A percentile compares a stretch with the other conserved stretches of the same genome.
Conservation (phyloP, 2,888 invertebrate genomes). For the Melolontha melolontha region DNA sequence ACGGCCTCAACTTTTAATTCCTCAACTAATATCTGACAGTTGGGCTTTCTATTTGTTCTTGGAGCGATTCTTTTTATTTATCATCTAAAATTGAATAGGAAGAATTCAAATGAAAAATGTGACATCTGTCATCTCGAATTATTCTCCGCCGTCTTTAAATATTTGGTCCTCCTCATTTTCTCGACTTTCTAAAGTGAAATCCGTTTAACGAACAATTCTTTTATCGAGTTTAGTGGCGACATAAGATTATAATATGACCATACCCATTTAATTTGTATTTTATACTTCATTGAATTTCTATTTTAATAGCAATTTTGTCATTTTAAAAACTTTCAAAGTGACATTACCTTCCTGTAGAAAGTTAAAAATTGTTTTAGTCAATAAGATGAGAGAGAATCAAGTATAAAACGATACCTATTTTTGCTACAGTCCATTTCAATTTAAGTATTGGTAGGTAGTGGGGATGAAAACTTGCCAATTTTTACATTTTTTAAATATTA, state of each 20-base stretch:
- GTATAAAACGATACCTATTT: no score
- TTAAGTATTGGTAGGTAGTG: no score
- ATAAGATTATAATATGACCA: conserved; percentile 11
- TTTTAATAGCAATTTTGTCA: background rate
- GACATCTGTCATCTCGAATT: conserved; percentile 51
- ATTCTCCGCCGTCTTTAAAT: conserved; percentile 16
- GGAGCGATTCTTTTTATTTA: conserved; percentile 57
- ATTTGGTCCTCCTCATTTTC: conserved; percentile 17
- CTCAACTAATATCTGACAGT: conserved; percentile 56
- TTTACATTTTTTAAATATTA: no score
- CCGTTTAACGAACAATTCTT: background rate
- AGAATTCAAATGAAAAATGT: conserved; percentile 60
- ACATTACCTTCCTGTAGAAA: no score
- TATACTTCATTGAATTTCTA: background rate
- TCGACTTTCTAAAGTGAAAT: conserved; percentile 1
- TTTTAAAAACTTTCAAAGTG: background rate
- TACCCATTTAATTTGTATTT: background rate
- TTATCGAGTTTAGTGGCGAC: conserved; percentile 8
- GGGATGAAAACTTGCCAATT: no score
- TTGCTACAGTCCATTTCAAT: no score
- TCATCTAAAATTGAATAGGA: conserved; percentile 55
- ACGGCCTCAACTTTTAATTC: conserved; percentile 58
- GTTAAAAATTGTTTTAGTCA: no score
- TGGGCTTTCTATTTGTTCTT: conserved; percentile 56
- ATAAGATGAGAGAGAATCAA: no score